These are phyloP conservation scores for Eristalis intricaria DNA, from an alignment of 2,888 invertebrate genomes.

Conservation along the genomic window DNA sequence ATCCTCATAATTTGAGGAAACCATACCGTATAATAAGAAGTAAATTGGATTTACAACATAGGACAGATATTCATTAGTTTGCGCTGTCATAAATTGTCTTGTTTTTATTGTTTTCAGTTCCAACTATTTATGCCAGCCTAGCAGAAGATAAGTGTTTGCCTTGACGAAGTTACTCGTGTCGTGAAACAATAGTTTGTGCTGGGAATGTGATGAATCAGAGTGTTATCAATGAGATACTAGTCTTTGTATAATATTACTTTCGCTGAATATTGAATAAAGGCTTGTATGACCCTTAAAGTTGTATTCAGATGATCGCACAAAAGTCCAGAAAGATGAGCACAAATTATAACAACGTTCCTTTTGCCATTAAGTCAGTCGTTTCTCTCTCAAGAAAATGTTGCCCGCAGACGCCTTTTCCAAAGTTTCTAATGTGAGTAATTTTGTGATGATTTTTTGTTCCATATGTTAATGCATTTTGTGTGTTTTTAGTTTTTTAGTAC, in stretches of 20 bases:
- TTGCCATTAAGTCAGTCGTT: constrained; percentile 85
- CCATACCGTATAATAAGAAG: not conserved
- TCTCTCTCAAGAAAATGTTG: constrained; percentile 83
- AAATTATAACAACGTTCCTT: constrained; percentile 84
- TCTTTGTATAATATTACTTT: not conserved
- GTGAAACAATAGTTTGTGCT: not conserved
- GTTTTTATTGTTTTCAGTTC: not conserved
- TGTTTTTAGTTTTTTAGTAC: too few relatives aligned
- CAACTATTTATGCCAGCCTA: constrained; percentile 38
- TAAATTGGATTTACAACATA: not conserved
- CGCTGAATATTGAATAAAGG: not conserved
- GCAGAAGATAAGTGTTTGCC: constrained; percentile 41
- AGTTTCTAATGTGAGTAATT: constrained; percentile 85
- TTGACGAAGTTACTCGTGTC: constrained; percentile 3
- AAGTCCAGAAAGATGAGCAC: constrained; percentile 83
- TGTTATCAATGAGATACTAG: constrained; percentile 5
- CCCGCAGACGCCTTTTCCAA: constrained; percentile 85
- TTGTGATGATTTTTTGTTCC: not conserved
- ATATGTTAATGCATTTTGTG: not conserved
- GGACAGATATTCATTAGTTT: not conserved
- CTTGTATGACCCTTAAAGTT: constrained; percentile 1
- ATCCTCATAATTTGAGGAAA: not conserved
- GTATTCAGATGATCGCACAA: constrained; percentile 75
- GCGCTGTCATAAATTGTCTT: not conserved
- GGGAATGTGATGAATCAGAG: constrained; percentile 29